Evolutionary conservation across 1,140 invertebrate species (phyloP).

Genomic region (Apis cerana): DNA sequence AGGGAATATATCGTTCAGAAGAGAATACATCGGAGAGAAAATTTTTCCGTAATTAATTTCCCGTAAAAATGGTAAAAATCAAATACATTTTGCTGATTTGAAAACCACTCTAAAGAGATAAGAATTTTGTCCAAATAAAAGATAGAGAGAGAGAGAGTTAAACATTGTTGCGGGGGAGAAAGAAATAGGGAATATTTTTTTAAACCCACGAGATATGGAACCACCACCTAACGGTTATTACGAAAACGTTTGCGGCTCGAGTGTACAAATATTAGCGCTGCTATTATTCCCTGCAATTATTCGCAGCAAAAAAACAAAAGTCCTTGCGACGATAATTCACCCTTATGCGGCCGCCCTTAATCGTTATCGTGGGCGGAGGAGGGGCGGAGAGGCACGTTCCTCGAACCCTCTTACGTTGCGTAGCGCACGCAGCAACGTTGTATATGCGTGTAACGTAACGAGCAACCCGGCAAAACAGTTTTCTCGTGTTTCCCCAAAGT

Average conservation of each 20-base stretch:
- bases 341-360: conserved; percentile 55
- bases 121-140: no score
- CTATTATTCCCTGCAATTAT: conserved; percentile 51
- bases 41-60: no score
- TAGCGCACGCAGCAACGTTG: conserved; percentile 40
- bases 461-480: conserved; percentile 59
- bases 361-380: conserved; percentile 55
- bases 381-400: conserved; percentile 13
- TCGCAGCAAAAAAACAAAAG: conserved; percentile 52
- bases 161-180: neutral
- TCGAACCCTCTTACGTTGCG: neutral
- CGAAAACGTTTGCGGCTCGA: neutral
- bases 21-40: no score
- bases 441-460: conserved; percentile 41
- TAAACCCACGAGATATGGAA: neutral
- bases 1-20: no score
- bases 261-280: conserved; percentile 40
- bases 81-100: no score
- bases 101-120: no score
- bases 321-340: conserved; percentile 59
- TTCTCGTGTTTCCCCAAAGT: conserved; percentile 61
- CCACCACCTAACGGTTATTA: neutral
- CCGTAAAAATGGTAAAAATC: no score
- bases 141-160: neutral
- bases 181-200: neutral